Conservation (phyloP, 2,797 vertebrate species). For the Cygnus olor region DNA sequence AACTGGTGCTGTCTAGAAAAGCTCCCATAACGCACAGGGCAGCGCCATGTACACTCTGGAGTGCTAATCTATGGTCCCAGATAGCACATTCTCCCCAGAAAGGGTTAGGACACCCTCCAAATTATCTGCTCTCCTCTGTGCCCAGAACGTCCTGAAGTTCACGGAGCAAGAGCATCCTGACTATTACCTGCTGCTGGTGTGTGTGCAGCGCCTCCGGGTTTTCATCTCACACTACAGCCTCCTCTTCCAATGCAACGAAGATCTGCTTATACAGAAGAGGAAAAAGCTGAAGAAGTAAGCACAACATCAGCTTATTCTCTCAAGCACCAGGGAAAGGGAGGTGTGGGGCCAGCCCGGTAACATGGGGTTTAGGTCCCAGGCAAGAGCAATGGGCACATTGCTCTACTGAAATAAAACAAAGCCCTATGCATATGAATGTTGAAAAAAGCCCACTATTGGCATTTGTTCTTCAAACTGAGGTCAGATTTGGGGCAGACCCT, state of each 20-base stretch:
- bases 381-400: background rate
- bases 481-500: background rate
- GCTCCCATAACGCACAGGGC: background rate
- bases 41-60: background rate
- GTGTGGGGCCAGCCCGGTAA: background rate
- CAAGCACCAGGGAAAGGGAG: background rate
- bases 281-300: slow-evolving; percentile 93
- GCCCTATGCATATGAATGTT: background rate
- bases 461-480: background rate
- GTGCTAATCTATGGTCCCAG: background rate
- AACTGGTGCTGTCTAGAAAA: background rate
- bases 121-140: slow-evolving; percentile 42
- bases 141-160: slow-evolving; percentile 89
- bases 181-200: slow-evolving; percentile 94
- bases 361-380: background rate
- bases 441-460: background rate
- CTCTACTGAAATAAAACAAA: background rate
- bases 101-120: background rate
- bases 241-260: slow-evolving; percentile 93
- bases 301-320: background rate
- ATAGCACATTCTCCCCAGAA: background rate
- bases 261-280: slow-evolving; percentile 90
- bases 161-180: slow-evolving; percentile 95
- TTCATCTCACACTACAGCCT: slow-evolving; percentile 92
- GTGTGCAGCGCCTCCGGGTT: slow-evolving; percentile 91